Evolutionary conservation across 2,888 invertebrate species (phyloP).

Genomic region (Drosophila histrio): DNA sequence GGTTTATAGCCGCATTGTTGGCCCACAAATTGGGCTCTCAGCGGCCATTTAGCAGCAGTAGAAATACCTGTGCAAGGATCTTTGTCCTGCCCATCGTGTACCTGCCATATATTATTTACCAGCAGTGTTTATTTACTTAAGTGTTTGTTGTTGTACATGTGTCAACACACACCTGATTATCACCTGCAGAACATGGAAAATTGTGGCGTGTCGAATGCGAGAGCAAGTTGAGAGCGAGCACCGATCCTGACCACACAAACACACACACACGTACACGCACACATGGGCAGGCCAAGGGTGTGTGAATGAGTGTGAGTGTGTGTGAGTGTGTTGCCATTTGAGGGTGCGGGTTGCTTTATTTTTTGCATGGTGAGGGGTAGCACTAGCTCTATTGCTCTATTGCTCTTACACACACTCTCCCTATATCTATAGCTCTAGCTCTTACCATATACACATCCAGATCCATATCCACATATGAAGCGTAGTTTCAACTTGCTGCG

Average conservation of each 20-base stretch:
- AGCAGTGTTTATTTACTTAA: slow-evolving; percentile 40
- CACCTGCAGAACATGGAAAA: slow-evolving; percentile 57
- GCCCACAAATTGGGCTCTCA: slow-evolving; percentile 71
- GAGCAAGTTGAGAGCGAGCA: slow-evolving; percentile 33
- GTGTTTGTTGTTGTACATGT: slow-evolving; percentile 51
- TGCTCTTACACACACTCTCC: not conserved
- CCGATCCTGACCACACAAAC: slow-evolving; percentile 59
- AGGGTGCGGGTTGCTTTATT: slow-evolving; percentile 38
- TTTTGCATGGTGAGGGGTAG: slow-evolving; percentile 36
- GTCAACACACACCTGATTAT: slow-evolving; percentile 80
- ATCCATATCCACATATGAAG: slow-evolving; percentile 45
- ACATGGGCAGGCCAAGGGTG: not conserved
- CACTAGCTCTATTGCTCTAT: not conserved
- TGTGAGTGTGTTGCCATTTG: slow-evolving; percentile 30
- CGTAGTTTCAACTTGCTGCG: slow-evolving; percentile 39
- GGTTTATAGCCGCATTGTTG: slow-evolving; percentile 34
- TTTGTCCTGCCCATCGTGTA: slow-evolving; percentile 32
- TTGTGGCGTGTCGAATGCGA: slow-evolving; percentile 18
- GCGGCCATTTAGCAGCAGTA: slow-evolving; percentile 58
- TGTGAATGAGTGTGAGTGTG: slow-evolving; percentile 9
- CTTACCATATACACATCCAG: not conserved
- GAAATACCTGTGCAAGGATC: slow-evolving; percentile 35
- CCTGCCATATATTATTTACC: slow-evolving; percentile 46
- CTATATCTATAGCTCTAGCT: not conserved
- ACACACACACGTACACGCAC: not conserved